Evolutionary conservation across 2,113 vertebrate genomes (phyloP).

Genomic region (Percopsis transmontana): DNA sequence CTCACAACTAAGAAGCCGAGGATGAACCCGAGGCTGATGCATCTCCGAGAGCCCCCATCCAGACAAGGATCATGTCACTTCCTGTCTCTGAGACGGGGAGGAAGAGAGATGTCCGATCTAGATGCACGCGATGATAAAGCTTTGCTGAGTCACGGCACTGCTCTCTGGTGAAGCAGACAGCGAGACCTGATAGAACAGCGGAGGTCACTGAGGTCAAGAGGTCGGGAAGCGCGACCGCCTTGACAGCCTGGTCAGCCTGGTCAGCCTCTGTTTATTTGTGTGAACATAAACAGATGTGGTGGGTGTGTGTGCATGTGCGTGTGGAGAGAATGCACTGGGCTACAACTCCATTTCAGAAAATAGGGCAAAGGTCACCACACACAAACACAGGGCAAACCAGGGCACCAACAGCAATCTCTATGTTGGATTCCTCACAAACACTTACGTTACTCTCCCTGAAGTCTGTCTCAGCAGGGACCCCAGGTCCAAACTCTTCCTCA

Average conservation of each 20-base stretch:
- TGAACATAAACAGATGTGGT: constrained; percentile 5
- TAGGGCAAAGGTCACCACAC: constrained; percentile 31
- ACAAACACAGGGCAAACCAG: constrained; percentile 22
- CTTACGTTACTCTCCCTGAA: constrained; percentile 92
- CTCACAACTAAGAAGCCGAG: constrained; percentile 15
- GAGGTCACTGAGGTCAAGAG: constrained; percentile 44
- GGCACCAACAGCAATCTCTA: constrained; percentile 15
- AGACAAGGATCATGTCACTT: constrained; percentile 50
- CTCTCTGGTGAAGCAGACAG: constrained; percentile 6
- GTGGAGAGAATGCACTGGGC: constrained; percentile 15
- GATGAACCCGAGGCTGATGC: constrained; percentile 23
- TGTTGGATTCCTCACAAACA: constrained; percentile 38
- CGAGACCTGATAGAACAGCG: constrained; percentile 39
- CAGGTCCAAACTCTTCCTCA: constrained; percentile 89
- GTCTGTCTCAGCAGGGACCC: constrained; percentile 91
- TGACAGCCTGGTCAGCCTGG: constrained; percentile 46
- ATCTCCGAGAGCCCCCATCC: constrained; percentile 39
- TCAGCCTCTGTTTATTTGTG: constrained; percentile 50
- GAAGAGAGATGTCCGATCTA: constrained; percentile 16
- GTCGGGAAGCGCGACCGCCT: constrained; percentile 23
- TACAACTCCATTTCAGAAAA: constrained; percentile 31
- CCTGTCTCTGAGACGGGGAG: constrained; percentile 43
- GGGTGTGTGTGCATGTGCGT: constrained; percentile 27
- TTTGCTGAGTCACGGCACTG: constrained; percentile 20
- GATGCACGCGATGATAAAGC: constrained; percentile 12